These are phyloP conservation scores for Noctua comes DNA, from an alignment of 2,888 invertebrate genomes.

Conservation along the genomic window DNA sequence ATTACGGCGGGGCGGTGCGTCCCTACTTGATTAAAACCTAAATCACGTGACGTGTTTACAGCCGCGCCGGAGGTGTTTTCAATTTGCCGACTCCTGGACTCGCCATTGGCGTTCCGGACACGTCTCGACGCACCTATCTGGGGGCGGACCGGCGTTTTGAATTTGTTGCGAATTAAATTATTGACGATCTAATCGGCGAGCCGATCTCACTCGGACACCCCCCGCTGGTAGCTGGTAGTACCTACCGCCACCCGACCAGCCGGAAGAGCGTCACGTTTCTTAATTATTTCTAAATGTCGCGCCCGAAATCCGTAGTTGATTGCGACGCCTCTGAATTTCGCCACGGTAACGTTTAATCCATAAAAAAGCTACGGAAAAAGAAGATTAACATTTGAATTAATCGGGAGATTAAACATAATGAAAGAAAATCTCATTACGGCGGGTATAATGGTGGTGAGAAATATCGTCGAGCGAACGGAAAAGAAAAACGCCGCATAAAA, in stretches of 20 bases:
- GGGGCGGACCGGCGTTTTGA: constrained; percentile 87
- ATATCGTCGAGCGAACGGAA: constrained; percentile 83
- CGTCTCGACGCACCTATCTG: constrained; percentile 88
- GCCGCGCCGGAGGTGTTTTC: constrained; percentile 90
- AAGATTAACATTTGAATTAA: constrained; percentile 91
- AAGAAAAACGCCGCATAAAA: constrained; percentile 83
- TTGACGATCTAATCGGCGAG: constrained; percentile 87
- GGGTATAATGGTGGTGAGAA: constrained; percentile 89
- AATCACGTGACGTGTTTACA: constrained; percentile 91
- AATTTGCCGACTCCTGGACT: constrained; percentile 88
- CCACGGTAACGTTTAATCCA: constrained; percentile 81
- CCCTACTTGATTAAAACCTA: constrained; percentile 91
- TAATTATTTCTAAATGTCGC: constrained; percentile 87
- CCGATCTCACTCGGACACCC: constrained; percentile 75
- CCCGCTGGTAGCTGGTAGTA: constrained; percentile 60
- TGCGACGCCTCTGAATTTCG: constrained; percentile 79
- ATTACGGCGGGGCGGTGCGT: constrained; percentile 89
- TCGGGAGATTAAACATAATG: constrained; percentile 91
- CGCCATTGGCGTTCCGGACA: constrained; percentile 89
- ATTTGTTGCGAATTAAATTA: constrained; percentile 90
- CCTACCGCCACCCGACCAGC: constrained; percentile 65
- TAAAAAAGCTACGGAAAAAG: constrained; percentile 86
- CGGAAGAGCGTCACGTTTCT: constrained; percentile 83
- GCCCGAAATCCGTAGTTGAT: constrained; percentile 80
- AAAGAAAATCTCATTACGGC: constrained; percentile 90